Conservation (phyloP, 2,113 vertebrate genomes). For the Megaceryle torquata region DNA sequence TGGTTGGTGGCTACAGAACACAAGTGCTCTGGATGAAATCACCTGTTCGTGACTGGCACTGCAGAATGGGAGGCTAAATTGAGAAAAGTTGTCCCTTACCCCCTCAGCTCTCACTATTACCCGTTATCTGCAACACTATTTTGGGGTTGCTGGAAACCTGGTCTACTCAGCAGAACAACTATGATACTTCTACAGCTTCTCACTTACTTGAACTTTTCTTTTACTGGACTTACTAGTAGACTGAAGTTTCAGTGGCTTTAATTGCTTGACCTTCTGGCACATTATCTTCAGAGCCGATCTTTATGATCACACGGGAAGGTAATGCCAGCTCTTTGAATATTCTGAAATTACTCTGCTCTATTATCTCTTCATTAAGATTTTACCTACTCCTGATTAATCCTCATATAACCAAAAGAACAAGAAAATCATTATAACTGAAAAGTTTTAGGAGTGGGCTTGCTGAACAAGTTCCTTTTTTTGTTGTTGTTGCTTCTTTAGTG, state of each 20-base stretch:
- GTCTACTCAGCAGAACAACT: background rate
- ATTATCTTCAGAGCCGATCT: conserved; percentile 27
- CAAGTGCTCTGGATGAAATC: background rate
- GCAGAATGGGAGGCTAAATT: background rate
- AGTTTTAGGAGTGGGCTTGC: background rate
- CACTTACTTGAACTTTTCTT: conserved; percentile 9
- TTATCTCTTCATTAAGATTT: conserved; percentile 5
- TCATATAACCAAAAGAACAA: background rate
- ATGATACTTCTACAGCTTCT: background rate
- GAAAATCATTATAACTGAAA: background rate
- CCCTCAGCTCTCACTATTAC: background rate
- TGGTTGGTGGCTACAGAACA: background rate
- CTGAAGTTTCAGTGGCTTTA: conserved; percentile 4
- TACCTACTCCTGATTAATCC: background rate
- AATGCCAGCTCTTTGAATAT: background rate
- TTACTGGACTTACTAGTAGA: background rate
- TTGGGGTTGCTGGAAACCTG: background rate
- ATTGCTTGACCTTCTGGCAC: conserved; percentile 45
- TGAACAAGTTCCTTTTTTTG: background rate
- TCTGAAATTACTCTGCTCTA: background rate
- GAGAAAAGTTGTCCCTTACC: background rate
- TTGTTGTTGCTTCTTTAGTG: background rate
- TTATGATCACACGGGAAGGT: background rate
- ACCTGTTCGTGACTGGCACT: background rate
- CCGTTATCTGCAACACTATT: background rate